phyloP scores from a whole-genome alignment of 2,888 invertebrate genomes.

The Lampropteryx suffumata region DNA sequence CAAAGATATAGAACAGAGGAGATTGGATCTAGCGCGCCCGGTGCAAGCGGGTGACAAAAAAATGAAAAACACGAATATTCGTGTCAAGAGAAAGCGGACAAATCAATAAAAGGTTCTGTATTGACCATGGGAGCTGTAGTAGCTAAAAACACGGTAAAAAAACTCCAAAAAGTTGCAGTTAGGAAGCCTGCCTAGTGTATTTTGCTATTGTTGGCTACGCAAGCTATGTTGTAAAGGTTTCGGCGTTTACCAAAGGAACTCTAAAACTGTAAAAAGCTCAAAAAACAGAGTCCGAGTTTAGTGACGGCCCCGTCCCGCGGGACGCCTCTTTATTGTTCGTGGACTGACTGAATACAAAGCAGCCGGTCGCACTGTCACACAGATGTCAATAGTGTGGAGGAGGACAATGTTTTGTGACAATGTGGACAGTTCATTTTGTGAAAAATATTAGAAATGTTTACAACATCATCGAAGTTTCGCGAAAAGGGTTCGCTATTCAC shows the following conservation, averaged over 20 bases:
- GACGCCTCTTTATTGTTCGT: conserved; percentile 53
- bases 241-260: conserved; percentile 4
- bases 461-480: no score
- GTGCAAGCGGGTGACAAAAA: neutral
- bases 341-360: conserved; percentile 57
- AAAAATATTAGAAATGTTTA: no score
- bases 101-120: neutral
- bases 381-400: conserved; percentile 23
- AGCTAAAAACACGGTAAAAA: no score
- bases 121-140: no score
- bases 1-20: conserved; percentile 1
- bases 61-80: conserved; percentile 2
- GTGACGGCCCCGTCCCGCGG: conserved; percentile 53
- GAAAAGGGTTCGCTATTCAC: no score
- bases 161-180: no score
- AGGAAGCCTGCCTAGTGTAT: no score
- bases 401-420: neutral
- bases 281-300: conserved; percentile 61
- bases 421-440: neutral
- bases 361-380: conserved; percentile 28
- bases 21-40: neutral
- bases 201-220: no score
- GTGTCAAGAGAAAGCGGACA: neutral
- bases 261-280: conserved; percentile 21
- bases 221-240: neutral